Evolutionary conservation across 2,888 invertebrate genomes (phyloP), one percentile per base, ranked within the genome.

Genomic region (Fragum sueziense): DNA sequence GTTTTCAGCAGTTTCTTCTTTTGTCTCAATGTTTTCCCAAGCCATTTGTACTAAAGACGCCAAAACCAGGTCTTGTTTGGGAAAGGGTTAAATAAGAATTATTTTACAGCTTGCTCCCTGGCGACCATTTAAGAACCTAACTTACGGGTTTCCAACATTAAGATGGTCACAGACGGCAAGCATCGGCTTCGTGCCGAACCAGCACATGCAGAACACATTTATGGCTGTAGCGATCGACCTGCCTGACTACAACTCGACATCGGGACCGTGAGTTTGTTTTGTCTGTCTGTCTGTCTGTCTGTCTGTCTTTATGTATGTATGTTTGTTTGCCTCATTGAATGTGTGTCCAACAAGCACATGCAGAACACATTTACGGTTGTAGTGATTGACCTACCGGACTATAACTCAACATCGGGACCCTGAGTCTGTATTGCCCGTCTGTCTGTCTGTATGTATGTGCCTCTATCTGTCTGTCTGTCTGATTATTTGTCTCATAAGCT

Each of bases 181-280:
- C 29, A 70, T 86, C 31, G 91, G 90, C 14, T 87, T 83, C 70
- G 88, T 88, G 31, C 90, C 91, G 0, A 90, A 91, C 71, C 68
- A 78, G 7, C 59, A 71, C 17, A 74, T 89, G 74, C 82, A 74
- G 1, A 85, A 87, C 54, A 87, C 87, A 7, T 90, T 91, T 68
- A 91, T 91, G 91, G 87, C 90, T 1, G 90, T 90, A 0, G 88
- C 90, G 0, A 87, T 90, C 78, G 91, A 91, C 81, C 78, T 91
- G 29, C 89, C 90, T 0, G 90, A 90, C 74, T 86, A 78, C n/a
- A 11, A 61, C 17, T 89, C 90, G n/a, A 88, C 89, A 0, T 84
- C 69, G 34, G 87, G 87, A 9, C 47, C 51, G 69, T 69, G 52
- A 52, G 69, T 69, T 9, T 3, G 6, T n/a, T n/a, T n/a, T n/a